Conservation (phyloP, 2,888 invertebrate species). For the Ochropacha duplaris region DNA sequence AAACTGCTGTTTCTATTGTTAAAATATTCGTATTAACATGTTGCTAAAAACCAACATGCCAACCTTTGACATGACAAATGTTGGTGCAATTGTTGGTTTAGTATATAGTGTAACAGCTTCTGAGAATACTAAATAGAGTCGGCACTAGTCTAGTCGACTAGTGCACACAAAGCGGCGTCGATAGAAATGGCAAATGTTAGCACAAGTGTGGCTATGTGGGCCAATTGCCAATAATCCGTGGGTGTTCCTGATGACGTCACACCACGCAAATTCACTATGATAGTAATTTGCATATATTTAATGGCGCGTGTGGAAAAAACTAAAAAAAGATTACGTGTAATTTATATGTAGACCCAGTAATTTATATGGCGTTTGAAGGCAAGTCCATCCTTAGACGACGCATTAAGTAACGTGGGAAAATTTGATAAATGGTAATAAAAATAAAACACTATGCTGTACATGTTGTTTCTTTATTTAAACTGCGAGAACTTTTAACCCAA, state of each 20-base stretch:
- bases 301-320: neutral
- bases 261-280: neutral
- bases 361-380: neutral
- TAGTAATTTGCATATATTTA: slow-evolving; percentile 17
- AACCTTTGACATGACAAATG: neutral
- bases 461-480: neutral
- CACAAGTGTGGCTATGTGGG: slow-evolving; percentile 46
- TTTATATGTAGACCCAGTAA: slow-evolving; percentile 1
- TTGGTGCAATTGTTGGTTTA: neutral
- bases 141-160: neutral
- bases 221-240: slow-evolving; percentile 58
- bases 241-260: slow-evolving; percentile 50
- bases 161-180: slow-evolving; percentile 21
- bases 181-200: slow-evolving; percentile 38
- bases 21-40: no score
- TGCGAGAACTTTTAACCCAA: no score
- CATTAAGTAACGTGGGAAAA: neutral
- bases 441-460: neutral
- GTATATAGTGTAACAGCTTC: neutral
- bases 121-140: slow-evolving; percentile 1
- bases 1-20: no score
- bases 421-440: neutral
- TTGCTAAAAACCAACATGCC: no score
- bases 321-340: neutral
- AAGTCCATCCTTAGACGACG: neutral